phyloP scores from a whole-genome alignment of 1,140 invertebrate genomes.

The Pseudomyrmex gracilis region DNA sequence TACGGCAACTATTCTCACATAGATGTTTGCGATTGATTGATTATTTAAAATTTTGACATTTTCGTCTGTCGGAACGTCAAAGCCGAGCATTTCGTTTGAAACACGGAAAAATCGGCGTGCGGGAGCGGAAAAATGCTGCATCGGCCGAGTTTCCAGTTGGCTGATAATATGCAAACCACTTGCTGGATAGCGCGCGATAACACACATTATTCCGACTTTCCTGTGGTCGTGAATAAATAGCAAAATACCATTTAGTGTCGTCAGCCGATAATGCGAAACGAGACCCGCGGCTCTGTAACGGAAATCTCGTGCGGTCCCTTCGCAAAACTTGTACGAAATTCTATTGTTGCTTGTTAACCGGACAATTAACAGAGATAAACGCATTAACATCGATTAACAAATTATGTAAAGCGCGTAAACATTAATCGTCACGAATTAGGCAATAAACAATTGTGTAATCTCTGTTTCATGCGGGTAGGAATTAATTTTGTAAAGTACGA shows the following conservation, averaged over 20 bases:
- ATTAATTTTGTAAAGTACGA: background rate
- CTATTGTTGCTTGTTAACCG: conserved; percentile 76
- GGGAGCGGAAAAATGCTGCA: conserved; percentile 17
- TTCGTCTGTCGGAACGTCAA: background rate
- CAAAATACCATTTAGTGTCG: conserved; percentile 81
- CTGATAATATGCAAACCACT: conserved; percentile 68
- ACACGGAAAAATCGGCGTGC: background rate
- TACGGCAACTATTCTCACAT: too few relatives aligned
- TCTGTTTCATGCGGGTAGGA: background rate
- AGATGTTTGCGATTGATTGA: too few relatives aligned
- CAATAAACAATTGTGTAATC: background rate
- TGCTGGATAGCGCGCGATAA: conserved; percentile 56
- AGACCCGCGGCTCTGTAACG: conserved; percentile 71
- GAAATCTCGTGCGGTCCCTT: conserved; percentile 71
- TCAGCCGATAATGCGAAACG: conserved; percentile 78
- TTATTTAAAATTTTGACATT: background rate
- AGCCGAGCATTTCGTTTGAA: conserved; percentile 13
- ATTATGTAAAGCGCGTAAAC: conserved; percentile 55
- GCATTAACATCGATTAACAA: conserved; percentile 71
- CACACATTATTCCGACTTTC: conserved; percentile 64
- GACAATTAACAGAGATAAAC: conserved; percentile 73
- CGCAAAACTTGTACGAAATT: conserved; percentile 38
- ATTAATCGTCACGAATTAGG: background rate
- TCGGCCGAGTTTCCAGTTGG: conserved; percentile 57
- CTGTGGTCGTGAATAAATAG: conserved; percentile 75